A percentile compares a stretch with the other conserved stretches of the same genome.
Evolutionary conservation across 2,113 vertebrate species (phyloP).

Genomic region (Dunckerocampus dactyliophorus): DNA sequence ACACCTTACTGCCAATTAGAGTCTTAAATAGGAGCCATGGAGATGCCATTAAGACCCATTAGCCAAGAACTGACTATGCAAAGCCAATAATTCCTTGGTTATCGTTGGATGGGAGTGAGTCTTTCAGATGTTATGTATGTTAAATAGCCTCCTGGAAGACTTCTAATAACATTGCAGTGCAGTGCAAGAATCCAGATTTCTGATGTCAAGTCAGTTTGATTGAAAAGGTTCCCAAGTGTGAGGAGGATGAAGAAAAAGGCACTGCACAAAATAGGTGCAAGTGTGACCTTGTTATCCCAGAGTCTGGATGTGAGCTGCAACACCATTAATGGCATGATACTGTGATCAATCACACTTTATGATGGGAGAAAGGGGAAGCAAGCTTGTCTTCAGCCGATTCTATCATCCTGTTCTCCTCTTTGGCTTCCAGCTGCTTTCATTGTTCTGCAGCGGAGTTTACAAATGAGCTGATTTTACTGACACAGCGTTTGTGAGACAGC

Average conservation of each 20-base stretch:
- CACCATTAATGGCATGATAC: constrained; percentile 44
- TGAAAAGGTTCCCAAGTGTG: constrained; percentile 5
- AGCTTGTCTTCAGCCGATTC: constrained; percentile 20
- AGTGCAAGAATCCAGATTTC: constrained; percentile 4
- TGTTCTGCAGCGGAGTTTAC: constrained; percentile 9
- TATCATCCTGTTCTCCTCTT: constrained; percentile 1
- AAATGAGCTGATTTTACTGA: constrained; percentile 14
- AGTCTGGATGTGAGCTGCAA: constrained; percentile 27
- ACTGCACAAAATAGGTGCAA: constrained; percentile 28
- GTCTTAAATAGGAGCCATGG: constrained; percentile 43
- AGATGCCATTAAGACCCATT: constrained; percentile 57
- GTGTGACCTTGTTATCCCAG: constrained; percentile 46
- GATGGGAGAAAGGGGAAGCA: constrained; percentile 35
- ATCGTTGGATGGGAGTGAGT: constrained; percentile 21
- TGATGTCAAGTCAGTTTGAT: constrained; percentile 3
- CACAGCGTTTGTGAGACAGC: neutral
- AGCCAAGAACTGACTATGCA: constrained; percentile 41
- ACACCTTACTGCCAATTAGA: constrained; percentile 61
- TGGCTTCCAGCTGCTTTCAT: constrained; percentile 17
- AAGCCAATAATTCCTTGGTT: constrained; percentile 42
- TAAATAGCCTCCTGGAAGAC: constrained; percentile 20
- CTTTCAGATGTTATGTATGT: constrained; percentile 38
- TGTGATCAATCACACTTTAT: constrained; percentile 51
- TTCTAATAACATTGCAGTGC: neutral
- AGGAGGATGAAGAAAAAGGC: constrained; percentile 8